phyloP scores from a whole-genome alignment of 2,797 vertebrate species.

The Glyptemys insculpta region DNA sequence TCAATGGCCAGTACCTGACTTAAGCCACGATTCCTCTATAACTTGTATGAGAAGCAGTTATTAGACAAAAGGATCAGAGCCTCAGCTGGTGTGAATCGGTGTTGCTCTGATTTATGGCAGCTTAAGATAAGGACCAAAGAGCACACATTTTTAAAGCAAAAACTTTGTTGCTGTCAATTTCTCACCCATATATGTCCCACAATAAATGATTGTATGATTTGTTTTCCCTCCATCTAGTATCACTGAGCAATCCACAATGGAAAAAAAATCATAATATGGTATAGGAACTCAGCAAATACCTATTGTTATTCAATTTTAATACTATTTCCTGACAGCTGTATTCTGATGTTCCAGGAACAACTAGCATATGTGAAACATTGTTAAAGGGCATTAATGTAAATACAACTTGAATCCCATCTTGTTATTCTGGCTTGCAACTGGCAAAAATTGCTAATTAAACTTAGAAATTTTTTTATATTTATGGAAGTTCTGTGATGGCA shows the following conservation, averaged over 20 bases:
- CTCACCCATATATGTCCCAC: neutral
- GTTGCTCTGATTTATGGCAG: constrained; percentile 10
- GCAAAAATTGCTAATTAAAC: neutral
- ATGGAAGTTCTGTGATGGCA: neutral
- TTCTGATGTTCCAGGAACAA: neutral
- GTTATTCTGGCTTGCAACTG: neutral
- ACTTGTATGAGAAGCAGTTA: neutral
- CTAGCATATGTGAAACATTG: neutral
- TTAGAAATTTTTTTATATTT: neutral
- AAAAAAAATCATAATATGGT: neutral
- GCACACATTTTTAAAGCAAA: constrained; percentile 22
- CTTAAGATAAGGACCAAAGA: constrained; percentile 31
- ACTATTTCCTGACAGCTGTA: neutral
- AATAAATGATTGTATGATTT: neutral
- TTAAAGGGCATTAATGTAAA: neutral
- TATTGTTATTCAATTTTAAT: neutral
- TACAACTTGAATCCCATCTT: neutral
- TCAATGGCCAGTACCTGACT: constrained; percentile 27
- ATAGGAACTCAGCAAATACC: neutral
- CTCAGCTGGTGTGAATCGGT: constrained; percentile 41
- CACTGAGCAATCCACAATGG: neutral
- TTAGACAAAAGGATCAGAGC: constrained; percentile 1
- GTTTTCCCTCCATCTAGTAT: neutral
- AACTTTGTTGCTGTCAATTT: neutral
- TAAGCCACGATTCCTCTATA: constrained; percentile 26